These are phyloP conservation scores for Minunthozetes semirufus DNA, from an alignment of 2,888 invertebrate species.

Conservation along the genomic window DNA sequence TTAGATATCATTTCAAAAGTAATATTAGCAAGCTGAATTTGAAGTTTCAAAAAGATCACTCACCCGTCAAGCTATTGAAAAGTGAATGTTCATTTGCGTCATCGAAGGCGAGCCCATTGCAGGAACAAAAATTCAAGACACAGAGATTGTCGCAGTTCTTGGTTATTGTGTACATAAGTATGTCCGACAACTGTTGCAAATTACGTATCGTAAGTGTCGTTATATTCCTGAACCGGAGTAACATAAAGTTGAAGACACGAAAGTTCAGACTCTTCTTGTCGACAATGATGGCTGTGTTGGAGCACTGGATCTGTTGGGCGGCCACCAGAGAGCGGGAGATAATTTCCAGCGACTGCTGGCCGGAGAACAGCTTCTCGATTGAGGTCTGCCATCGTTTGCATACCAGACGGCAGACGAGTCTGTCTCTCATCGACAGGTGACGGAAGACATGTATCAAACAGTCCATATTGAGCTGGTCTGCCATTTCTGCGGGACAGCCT, in stretches of 20 bases:
- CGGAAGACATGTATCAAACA: slow-evolving; percentile 30
- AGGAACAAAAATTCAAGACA: background rate
- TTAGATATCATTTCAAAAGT: too few relatives aligned
- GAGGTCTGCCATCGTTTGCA: slow-evolving; percentile 27
- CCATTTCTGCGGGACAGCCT: background rate
- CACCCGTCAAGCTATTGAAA: slow-evolving; percentile 30
- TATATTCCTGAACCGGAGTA: slow-evolving; percentile 27
- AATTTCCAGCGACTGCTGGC: slow-evolving; percentile 31
- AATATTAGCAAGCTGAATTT: too few relatives aligned
- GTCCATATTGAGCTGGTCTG: background rate
- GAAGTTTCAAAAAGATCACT: too few relatives aligned
- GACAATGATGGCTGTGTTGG: slow-evolving; percentile 11
- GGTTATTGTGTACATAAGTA: slow-evolving; percentile 22
- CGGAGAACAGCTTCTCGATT: slow-evolving; percentile 21
- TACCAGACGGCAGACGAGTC: slow-evolving; percentile 32
- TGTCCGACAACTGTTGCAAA: slow-evolving; percentile 26
- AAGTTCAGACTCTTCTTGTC: slow-evolving; percentile 7
- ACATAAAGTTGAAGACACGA: slow-evolving; percentile 13
- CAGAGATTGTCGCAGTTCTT: background rate
- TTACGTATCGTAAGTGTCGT: slow-evolving; percentile 13
- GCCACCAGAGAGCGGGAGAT: background rate
- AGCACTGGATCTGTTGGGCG: background rate
- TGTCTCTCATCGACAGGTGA: slow-evolving; percentile 32
- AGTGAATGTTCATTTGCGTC: slow-evolving; percentile 18
- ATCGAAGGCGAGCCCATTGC: slow-evolving; percentile 8